Evolutionary conservation across 1,140 invertebrate species (phyloP).

Genomic region (Sitophilus oryzae): DNA sequence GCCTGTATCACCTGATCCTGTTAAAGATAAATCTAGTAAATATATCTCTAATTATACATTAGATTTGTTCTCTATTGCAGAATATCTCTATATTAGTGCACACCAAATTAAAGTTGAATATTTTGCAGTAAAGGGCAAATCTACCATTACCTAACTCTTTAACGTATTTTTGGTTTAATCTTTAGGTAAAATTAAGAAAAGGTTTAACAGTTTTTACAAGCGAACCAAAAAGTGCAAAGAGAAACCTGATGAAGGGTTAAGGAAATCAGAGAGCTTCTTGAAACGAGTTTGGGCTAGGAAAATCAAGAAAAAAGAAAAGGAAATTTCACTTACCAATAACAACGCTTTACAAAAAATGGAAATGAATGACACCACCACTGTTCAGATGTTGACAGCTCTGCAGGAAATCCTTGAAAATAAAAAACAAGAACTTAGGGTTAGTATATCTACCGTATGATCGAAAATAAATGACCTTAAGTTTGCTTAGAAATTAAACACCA

Average conservation of each 20-base stretch:
- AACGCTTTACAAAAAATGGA: conserved; percentile 22
- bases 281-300: conserved; percentile 29
- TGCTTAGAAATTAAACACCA: too few relatives aligned
- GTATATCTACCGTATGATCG: neutral
- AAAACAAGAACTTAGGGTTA: neutral
- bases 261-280: conserved; percentile 30
- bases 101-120: too few relatives aligned
- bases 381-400: conserved; percentile 26
- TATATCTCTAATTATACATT: too few relatives aligned
- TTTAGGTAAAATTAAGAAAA: conserved; percentile 5
- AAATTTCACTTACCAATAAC: neutral
- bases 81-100: too few relatives aligned
- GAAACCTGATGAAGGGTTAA: conserved; percentile 12
- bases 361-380: conserved; percentile 15
- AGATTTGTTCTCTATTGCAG: too few relatives aligned
- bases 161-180: too few relatives aligned
- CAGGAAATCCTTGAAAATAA: conserved; percentile 24
- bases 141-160: too few relatives aligned
- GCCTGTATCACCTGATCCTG: too few relatives aligned
- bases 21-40: too few relatives aligned
- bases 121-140: too few relatives aligned
- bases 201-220: conserved; percentile 3
- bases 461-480: too few relatives aligned
- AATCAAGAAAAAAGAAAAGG: conserved; percentile 23
- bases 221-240: conserved; percentile 15